phyloP scores from a whole-genome alignment of 2,797 vertebrate genomes.

The Enteromius treurensis region DNA sequence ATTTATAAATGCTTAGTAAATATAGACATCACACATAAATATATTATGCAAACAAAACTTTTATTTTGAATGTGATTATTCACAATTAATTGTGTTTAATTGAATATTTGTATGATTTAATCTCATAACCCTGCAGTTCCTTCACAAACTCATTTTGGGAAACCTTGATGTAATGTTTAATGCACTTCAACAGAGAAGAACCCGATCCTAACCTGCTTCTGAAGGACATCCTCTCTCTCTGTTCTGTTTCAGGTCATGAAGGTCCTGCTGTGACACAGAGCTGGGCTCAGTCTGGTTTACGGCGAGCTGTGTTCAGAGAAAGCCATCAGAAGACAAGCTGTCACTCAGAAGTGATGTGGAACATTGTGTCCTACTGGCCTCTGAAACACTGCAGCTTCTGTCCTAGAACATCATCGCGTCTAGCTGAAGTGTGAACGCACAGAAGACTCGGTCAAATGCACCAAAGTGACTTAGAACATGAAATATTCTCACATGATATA shows the following conservation, averaged over 20 bases:
- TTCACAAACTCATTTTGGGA: not conserved
- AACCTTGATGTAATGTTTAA: not conserved
- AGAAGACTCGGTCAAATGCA: not conserved
- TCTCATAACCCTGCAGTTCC: too few relatives aligned
- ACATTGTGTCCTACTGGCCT: slow-evolving; percentile 3
- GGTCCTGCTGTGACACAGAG: not conserved
- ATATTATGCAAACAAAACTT: too few relatives aligned
- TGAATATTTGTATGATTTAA: not conserved
- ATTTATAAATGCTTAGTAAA: too few relatives aligned
- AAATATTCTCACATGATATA: not conserved
- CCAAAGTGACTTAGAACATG: not conserved
- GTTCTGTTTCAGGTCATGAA: not conserved
- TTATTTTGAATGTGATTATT: too few relatives aligned
- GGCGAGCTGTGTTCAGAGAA: not conserved
- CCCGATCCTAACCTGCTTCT: not conserved
- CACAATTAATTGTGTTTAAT: too few relatives aligned
- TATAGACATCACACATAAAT: too few relatives aligned
- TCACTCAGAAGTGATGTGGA: not conserved
- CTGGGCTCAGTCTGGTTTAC: not conserved
- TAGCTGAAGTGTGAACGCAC: not conserved
- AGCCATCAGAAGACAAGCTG: not conserved
- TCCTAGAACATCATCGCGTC: not conserved
- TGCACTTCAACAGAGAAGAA: not conserved
- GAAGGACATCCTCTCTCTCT: not conserved
- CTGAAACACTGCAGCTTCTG: not conserved